Conservation (phyloP, 2,113 vertebrate genomes). For the Catharus minimus region DNA sequence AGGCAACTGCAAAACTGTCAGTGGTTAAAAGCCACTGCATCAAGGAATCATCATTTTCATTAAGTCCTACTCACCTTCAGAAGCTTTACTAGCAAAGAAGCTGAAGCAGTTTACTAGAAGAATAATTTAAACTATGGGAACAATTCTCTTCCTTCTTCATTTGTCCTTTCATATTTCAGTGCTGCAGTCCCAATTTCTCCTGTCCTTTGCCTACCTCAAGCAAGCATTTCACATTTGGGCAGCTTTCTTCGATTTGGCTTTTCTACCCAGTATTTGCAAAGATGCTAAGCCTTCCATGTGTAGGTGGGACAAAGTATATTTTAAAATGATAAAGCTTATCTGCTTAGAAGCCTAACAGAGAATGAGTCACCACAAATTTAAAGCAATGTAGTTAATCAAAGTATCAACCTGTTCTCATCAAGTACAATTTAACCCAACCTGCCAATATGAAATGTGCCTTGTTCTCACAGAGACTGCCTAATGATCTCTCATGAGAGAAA, state of each 20-base stretch:
- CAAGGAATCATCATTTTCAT: not conserved
- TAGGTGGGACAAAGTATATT: not conserved
- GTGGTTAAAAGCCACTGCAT: not conserved
- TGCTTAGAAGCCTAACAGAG: constrained; percentile 15
- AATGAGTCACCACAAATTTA: not conserved
- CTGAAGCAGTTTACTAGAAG: not conserved
- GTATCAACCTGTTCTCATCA: constrained; percentile 46
- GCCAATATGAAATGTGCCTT: constrained; percentile 8
- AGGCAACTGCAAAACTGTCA: not conserved
- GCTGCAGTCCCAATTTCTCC: not conserved
- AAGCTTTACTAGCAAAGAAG: not conserved
- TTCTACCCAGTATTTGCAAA: not conserved
- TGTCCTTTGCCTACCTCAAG: not conserved
- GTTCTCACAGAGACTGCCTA: not conserved
- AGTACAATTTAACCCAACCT: constrained; percentile 1
- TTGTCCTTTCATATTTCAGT: not conserved
- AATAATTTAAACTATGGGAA: not conserved
- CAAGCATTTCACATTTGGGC: not conserved
- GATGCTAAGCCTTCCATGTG: not conserved
- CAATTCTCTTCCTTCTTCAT: not conserved
- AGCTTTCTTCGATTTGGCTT: not conserved
- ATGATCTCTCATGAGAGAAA: not conserved
- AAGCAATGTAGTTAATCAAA: constrained; percentile 30
- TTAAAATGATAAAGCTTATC: not conserved
- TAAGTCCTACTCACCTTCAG: not conserved